Percentiles rank a stretch among this genome's conserved stretches.
These are phyloP conservation scores for Microtus oregoni DNA, from an alignment of 2,113 vertebrate genomes.

Conservation along the genomic window DNA sequence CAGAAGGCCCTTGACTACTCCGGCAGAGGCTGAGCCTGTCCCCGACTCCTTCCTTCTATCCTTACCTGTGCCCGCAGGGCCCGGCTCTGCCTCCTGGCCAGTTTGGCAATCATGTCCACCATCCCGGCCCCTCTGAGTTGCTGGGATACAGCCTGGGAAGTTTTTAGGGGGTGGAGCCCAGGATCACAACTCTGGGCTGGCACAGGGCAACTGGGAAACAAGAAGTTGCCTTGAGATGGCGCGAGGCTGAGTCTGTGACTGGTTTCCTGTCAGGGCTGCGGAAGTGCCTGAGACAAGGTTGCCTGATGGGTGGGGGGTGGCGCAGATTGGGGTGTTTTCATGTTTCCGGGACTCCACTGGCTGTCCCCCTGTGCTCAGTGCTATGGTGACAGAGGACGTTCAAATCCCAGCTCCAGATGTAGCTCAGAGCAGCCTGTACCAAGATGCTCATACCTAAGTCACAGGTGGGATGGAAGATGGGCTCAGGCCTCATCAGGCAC, in stretches of 20 bases:
- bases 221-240: slow-evolving; percentile 78
- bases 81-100: slow-evolving; percentile 66
- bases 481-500: no score
- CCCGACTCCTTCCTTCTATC: rapidly evolving
- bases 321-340: neutral
- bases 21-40: neutral
- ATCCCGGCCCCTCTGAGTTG: slow-evolving; percentile 51
- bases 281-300: slow-evolving; percentile 65
- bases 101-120: slow-evolving; percentile 76
- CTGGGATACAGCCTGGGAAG: slow-evolving; percentile 49
- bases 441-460: neutral
- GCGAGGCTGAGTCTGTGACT: slow-evolving; percentile 57
- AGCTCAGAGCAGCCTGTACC: rapidly evolving
- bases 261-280: slow-evolving; percentile 82
- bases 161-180: slow-evolving; percentile 54
- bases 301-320: neutral
- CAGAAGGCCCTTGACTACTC: neutral
- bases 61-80: slow-evolving; percentile 67
- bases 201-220: slow-evolving; percentile 70
- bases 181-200: slow-evolving; percentile 55
- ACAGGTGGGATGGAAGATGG: no score
- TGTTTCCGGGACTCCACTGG: neutral
- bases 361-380: neutral
- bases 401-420: neutral
- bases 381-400: neutral